Percentiles rank a stretch among this genome's conserved stretches.
Conservation (phyloP, 2,113 vertebrate genomes). For the Odobenus rosmarus region DNA sequence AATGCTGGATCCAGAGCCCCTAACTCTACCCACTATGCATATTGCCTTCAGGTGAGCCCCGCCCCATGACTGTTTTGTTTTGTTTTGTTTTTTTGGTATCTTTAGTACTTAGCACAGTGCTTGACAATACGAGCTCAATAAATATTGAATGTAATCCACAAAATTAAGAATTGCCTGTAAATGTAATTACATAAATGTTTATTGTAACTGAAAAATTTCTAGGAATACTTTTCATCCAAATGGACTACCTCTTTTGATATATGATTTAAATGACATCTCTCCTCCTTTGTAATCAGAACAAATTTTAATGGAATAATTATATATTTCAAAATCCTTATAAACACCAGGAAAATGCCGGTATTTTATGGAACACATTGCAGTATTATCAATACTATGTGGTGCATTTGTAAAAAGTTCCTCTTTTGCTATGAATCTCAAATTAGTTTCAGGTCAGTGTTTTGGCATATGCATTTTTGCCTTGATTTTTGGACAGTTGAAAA, state of each 20-base stretch:
- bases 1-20: background rate
- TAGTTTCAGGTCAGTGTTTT: background rate
- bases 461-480: background rate
- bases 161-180: background rate
- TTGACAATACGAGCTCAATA: background rate
- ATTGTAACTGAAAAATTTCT: background rate
- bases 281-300: background rate
- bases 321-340: background rate
- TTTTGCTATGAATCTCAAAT: background rate
- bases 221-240: background rate
- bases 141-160: background rate
- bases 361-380: background rate
- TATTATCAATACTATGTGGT: background rate
- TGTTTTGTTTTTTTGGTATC: background rate
- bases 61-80: background rate
- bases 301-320: background rate
- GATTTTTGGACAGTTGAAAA: background rate
- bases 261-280: background rate
- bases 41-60: background rate
- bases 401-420: background rate
- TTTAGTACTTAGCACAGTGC: background rate
- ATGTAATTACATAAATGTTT: background rate
- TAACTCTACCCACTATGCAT: background rate
- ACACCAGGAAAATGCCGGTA: background rate
- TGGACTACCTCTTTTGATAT: conserved; percentile 10